These are phyloP conservation scores for Gavia stellata DNA, from an alignment of 2,113 vertebrate species.

Conservation along the genomic window DNA sequence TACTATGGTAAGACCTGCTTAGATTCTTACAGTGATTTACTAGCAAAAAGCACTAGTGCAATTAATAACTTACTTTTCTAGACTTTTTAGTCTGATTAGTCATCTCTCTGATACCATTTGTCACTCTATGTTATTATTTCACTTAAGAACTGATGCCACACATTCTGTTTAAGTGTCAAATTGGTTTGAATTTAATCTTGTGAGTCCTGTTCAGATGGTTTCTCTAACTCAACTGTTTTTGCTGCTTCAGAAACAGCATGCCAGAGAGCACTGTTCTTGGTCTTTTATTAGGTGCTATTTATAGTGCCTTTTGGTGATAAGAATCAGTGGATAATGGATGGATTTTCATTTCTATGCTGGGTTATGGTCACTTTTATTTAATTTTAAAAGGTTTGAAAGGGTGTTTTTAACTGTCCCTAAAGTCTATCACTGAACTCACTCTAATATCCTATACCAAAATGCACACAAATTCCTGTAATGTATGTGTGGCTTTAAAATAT, in stretches of 20 bases:
- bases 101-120: neutral
- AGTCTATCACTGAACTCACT: neutral
- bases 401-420: neutral
- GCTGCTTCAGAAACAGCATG: neutral
- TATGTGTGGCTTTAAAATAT: neutral
- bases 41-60: neutral
- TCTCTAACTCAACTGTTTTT: neutral
- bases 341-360: slow-evolving; percentile 25
- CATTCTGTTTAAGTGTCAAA: slow-evolving; percentile 17
- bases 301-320: slow-evolving; percentile 28
- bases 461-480: neutral
- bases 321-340: neutral
- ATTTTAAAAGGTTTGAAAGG: neutral
- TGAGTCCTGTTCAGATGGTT: slow-evolving; percentile 18
- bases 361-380: neutral
- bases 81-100: neutral
- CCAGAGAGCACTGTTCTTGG: neutral
- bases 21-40: neutral
- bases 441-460: neutral
- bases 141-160: neutral
- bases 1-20: neutral
- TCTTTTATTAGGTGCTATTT: slow-evolving; percentile 9
- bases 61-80: neutral
- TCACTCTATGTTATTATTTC: slow-evolving; percentile 21
- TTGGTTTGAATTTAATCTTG: slow-evolving; percentile 32